Evolutionary conservation across 2,797 vertebrate species (phyloP), one percentile per base, ranked within the genome.

Genomic region (Tympanoctomys barrerae): DNA sequence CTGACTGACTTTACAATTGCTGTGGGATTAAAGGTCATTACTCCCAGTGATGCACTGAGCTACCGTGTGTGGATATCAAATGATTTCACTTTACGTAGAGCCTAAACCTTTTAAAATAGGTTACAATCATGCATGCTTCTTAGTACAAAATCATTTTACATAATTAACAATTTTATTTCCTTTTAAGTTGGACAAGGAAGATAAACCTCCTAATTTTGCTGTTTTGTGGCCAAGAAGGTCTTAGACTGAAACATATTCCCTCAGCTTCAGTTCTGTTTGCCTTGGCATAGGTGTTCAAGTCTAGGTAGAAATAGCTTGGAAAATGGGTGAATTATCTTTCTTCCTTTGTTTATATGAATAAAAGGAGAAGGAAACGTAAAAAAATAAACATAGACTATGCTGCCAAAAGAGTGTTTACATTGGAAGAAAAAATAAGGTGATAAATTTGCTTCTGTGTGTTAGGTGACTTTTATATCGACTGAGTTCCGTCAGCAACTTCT

Each of bases 1-100:
- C 52, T 90, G 75, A 90, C 26, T 95, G 66, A 94, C 57, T 94
- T 96, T 92, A 91, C 24, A 87, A 49, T 90, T 86, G 73, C 11
- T 79, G 39, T 89, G 49, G 73, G 52, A 96, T 81, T 79, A 82
- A 96, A 90, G 68, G 73, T 90, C 39, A 70, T 90, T 94, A 87
- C 14, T 73, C 49, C 62, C 66, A 36, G 61, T 46, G 91, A 91
- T 70, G 80, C 18, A 93, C 95, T 91, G 62, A 91, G 36, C 46
- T 90, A 62, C 9, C 22, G 81, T 36, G 52, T 42, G 33, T 5
- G 84, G 77, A 80, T 92, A 94, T 96, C 54, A 92, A 96, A 26
- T 81, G 36, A 89, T 77, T 95, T 28, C 68, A 75, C 31, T 71
- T 91, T 94, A 75, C 73, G 46, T 94, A 77, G 22, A 92, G 6